These are phyloP conservation scores for Gymnobelideus leadbeateri DNA, from an alignment of 2,113 vertebrate genomes.

Conservation along the genomic window DNA sequence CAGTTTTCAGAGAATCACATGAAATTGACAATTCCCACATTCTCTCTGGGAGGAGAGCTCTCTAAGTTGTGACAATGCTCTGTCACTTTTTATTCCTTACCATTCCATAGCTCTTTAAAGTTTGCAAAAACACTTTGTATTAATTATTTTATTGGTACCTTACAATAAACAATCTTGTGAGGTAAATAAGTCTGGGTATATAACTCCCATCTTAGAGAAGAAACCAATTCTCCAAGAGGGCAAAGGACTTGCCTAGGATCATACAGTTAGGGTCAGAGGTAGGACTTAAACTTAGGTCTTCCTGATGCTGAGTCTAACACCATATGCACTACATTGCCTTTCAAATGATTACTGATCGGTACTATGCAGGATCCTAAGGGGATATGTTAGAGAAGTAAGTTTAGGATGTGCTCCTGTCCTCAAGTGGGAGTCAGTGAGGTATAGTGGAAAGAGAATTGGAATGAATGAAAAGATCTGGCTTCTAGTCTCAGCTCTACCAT, in stretches of 20 bases:
- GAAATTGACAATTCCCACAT: neutral
- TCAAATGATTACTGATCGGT: neutral
- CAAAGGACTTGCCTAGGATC: neutral
- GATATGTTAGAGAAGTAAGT: neutral
- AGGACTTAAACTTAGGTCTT: neutral
- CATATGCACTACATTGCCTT: neutral
- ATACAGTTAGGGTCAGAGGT: neutral
- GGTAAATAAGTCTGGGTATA: neutral
- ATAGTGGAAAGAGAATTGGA: neutral
- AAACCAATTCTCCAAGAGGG: neutral
- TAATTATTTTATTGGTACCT: neutral
- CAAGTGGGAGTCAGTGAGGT: neutral
- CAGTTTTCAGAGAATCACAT: neutral
- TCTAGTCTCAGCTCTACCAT: neutral
- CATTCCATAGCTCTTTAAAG: neutral
- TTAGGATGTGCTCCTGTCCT: neutral
- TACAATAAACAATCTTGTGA: neutral
- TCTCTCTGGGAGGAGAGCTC: neutral
- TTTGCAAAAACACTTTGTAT: neutral
- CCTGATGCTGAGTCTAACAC: neutral
- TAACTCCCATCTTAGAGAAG: neutral
- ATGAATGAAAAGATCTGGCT: neutral
- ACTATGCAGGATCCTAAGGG: neutral
- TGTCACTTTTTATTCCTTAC: neutral
- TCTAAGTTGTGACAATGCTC: neutral